phyloP scores from a whole-genome alignment of 2,797 vertebrate genomes.

The Gambelia wislizenii region DNA sequence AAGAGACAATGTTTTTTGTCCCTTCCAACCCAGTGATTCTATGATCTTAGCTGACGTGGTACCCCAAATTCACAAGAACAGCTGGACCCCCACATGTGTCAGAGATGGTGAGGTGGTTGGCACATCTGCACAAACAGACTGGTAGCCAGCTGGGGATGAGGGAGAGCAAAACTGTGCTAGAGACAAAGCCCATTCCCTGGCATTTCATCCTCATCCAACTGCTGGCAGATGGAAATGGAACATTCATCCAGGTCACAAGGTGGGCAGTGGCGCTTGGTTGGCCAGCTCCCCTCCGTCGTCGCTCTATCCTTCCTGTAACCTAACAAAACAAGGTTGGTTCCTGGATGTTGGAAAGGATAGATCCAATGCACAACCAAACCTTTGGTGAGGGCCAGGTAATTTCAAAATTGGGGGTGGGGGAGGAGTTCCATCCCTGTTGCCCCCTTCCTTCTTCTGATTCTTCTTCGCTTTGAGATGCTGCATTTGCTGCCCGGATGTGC shows the following conservation, averaged over 20 bases:
- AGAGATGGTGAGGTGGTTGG: background rate
- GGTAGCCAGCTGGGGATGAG: background rate
- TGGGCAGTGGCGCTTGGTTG: too few species aligned
- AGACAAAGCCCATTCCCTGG: background rate
- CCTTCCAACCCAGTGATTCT: background rate
- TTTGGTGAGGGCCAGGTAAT: too few species aligned
- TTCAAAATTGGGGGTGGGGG: too few species aligned
- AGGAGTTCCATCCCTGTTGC: background rate
- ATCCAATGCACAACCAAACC: background rate
- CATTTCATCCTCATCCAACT: background rate
- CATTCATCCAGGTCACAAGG: background rate
- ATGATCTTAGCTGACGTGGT: background rate
- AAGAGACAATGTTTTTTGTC: too few species aligned
- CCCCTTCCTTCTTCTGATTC: background rate
- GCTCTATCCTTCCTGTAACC: too few species aligned
- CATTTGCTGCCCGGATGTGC: background rate
- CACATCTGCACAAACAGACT: too few species aligned
- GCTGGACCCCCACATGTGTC: background rate
- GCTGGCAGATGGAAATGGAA: background rate
- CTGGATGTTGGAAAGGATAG: background rate
- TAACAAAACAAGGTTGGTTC: background rate
- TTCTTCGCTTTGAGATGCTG: slow-evolving; percentile 6
- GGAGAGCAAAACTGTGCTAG: background rate
- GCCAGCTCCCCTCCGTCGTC: background rate
- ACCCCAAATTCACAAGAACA: background rate